A percentile compares a stretch with the other conserved stretches of the same genome.
Conservation (phyloP, 92 coral and sea anemone genomes). For the Micromussa lordhowensis region DNA sequence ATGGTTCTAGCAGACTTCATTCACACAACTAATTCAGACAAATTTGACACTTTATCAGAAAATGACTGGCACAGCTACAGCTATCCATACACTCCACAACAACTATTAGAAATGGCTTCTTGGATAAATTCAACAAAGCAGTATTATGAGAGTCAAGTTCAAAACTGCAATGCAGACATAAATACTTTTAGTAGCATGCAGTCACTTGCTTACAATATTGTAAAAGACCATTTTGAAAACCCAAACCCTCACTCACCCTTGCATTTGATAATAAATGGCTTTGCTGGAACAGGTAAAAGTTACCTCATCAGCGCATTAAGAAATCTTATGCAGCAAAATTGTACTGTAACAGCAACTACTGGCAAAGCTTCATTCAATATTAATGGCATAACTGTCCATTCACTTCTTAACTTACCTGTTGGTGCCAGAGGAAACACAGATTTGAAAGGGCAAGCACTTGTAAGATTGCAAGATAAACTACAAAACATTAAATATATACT, state of each 20-base stretch:
- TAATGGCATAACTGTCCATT: too few species aligned
- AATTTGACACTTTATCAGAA: slow-evolving; percentile 20
- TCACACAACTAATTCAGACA: slow-evolving; percentile 18
- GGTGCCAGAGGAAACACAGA: too few species aligned
- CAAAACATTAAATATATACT: too few species aligned
- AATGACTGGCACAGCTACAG: slow-evolving; percentile 60
- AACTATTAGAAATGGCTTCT: slow-evolving; percentile 38
- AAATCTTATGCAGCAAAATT: slow-evolving; percentile 54
- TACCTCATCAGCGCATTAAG: slow-evolving; percentile 56
- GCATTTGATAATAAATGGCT: too few species aligned
- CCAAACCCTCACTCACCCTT: too few species aligned
- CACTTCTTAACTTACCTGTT: too few species aligned
- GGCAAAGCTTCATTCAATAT: too few species aligned
- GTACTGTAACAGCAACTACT: slow-evolving; percentile 64
- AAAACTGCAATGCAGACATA: background rate
- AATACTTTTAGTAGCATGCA: too few species aligned
- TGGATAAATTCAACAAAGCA: slow-evolving; percentile 52
- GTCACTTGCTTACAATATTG: too few species aligned
- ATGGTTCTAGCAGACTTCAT: slow-evolving; percentile 72
- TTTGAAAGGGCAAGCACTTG: too few species aligned
- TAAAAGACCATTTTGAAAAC: too few species aligned
- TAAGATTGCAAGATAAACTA: too few species aligned
- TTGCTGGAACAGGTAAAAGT: slow-evolving; percentile 42
- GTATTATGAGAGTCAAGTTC: slow-evolving; percentile 11
- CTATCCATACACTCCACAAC: slow-evolving; percentile 54